Conservation (phyloP, 2,113 vertebrate species). For the Rhineura floridana region DNA sequence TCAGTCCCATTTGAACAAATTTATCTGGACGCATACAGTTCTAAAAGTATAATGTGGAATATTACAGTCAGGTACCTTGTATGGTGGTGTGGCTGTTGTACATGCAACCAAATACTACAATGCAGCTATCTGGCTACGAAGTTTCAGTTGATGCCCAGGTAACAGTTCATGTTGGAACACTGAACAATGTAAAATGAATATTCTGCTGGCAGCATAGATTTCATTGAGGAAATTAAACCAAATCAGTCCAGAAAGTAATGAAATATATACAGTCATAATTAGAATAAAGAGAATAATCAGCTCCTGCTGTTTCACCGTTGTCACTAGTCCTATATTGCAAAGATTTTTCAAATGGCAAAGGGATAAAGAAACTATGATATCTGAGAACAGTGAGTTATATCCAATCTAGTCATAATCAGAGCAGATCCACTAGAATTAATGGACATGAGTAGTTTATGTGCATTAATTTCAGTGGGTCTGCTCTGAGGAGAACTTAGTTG, state of each 20-base stretch:
- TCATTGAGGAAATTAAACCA: not conserved
- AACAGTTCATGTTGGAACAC: not conserved
- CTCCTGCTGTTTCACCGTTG: not conserved
- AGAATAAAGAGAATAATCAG: not conserved
- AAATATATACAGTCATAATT: not conserved
- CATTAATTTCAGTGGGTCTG: too few species aligned
- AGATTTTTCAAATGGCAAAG: not conserved
- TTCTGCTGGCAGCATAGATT: not conserved
- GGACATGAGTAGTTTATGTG: too few species aligned
- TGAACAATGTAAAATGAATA: not conserved
- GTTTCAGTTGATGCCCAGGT: not conserved
- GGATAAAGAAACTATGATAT: not conserved
- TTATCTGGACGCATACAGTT: not conserved
- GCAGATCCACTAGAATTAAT: too few species aligned
- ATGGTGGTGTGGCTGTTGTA: not conserved
- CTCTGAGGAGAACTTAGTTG: too few species aligned
- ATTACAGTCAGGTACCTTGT: not conserved
- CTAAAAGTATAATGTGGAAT: not conserved
- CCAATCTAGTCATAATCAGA: too few species aligned
- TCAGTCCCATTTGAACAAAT: not conserved
- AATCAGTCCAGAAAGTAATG: not conserved
- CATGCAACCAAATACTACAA: not conserved
- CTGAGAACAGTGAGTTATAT: too few species aligned
- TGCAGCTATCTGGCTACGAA: not conserved
- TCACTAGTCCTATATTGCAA: not conserved